Evolutionary conservation across 2,113 vertebrate genomes (phyloP).

Genomic region (Lophochroa leadbeateri): DNA sequence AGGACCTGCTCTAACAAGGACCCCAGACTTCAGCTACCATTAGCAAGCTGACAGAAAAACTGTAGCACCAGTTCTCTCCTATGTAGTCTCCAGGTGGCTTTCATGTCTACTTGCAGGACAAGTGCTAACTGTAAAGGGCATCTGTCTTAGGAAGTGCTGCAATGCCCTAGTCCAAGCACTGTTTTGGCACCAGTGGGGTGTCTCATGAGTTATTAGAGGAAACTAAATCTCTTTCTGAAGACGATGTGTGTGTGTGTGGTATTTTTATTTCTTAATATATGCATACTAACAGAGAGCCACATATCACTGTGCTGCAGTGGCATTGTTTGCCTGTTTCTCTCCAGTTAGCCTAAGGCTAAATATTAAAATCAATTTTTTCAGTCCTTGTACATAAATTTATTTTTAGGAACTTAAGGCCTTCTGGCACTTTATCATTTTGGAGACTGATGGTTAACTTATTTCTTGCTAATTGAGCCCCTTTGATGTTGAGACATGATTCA

Average conservation of each 20-base stretch:
- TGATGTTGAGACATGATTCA: constrained; percentile 30
- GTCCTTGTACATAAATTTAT: not conserved
- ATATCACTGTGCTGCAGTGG: not conserved
- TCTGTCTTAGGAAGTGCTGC: not conserved
- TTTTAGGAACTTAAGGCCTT: not conserved
- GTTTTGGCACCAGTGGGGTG: not conserved
- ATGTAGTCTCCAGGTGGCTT: not conserved
- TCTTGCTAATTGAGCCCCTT: constrained; percentile 10
- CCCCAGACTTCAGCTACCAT: not conserved
- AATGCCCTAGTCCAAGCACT: no score
- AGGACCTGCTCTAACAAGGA: not conserved
- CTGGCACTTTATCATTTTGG: not conserved
- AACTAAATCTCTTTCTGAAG: not conserved
- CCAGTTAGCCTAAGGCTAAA: not conserved
- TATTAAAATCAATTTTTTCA: not conserved
- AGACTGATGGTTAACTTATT: not conserved
- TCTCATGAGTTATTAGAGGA: not conserved
- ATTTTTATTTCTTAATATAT: not conserved
- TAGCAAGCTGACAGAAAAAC: not conserved
- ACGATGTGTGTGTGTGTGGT: not conserved
- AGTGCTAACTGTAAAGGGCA: not conserved
- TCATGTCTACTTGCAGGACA: not conserved
- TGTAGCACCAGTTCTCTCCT: not conserved
- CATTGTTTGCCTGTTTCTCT: not conserved
- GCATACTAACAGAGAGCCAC: not conserved